phyloP scores from a whole-genome alignment of 2,888 invertebrate genomes.

The Sceliomorpha sp. region DNA sequence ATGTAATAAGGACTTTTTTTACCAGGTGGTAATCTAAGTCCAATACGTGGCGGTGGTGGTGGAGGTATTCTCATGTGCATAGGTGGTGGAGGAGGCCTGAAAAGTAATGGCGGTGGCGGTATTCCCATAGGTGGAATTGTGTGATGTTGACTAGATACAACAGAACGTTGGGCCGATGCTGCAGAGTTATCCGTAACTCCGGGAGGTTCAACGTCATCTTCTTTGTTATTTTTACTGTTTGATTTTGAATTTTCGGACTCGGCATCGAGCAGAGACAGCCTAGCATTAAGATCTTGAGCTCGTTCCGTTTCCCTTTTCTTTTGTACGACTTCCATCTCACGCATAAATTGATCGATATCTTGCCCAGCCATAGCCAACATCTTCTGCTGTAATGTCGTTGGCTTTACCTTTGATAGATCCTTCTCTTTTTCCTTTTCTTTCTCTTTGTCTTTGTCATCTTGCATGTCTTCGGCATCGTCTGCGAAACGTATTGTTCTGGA shows the following conservation, averaged over 20 bases:
- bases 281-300: constrained; percentile 83
- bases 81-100: constrained; percentile 82
- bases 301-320: constrained; percentile 87
- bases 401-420: constrained; percentile 82
- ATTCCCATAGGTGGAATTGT: constrained; percentile 80
- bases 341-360: constrained; percentile 95
- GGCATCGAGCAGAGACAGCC: constrained; percentile 77
- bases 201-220: constrained; percentile 65
- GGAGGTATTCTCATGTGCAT: constrained; percentile 81
- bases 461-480: constrained; percentile 83
- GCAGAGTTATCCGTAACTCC: constrained; percentile 60
- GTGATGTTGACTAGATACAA: constrained; percentile 65
- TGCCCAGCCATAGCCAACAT: constrained; percentile 95
- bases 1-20: no score
- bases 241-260: constrained; percentile 66
- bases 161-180: constrained; percentile 58
- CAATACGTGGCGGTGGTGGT: constrained; percentile 81
- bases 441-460: constrained; percentile 77
- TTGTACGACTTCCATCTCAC: constrained; percentile 94
- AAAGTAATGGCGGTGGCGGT: constrained; percentile 82
- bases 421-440: constrained; percentile 76
- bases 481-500: constrained; percentile 84
- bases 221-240: constrained; percentile 57
- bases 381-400: constrained; percentile 90
- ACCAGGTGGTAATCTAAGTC: constrained; percentile 82